Percentiles rank a stretch among this genome's conserved stretches.
phyloP scores from a whole-genome alignment of 2,113 vertebrate genomes.

The Heterochromis multidens region DNA sequence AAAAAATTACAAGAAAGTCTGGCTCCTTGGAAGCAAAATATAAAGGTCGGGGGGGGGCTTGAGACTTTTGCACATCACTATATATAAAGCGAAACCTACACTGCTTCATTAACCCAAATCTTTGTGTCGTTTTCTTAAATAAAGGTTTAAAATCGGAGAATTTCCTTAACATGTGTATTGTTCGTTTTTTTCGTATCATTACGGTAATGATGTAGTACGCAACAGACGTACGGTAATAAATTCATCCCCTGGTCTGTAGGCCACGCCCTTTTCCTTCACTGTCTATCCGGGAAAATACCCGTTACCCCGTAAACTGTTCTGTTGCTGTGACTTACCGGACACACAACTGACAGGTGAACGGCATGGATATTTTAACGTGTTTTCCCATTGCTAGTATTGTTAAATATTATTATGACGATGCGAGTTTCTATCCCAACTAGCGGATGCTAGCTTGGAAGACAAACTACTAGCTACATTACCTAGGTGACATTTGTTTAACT shows the following conservation, averaged over 20 bases:
- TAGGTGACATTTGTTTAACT: background rate
- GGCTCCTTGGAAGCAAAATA: background rate
- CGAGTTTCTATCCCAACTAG: background rate
- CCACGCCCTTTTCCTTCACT: constrained; percentile 1
- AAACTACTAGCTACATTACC: background rate
- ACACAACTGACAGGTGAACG: constrained; percentile 45
- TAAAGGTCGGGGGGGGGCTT: background rate
- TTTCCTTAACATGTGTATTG: background rate
- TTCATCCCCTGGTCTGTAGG: background rate
- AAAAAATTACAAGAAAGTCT: background rate
- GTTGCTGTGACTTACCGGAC: constrained; percentile 1
- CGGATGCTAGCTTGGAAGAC: background rate
- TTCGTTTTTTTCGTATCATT: background rate
- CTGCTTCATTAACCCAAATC: background rate
- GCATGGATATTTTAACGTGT: too few species aligned
- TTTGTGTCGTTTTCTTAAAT: background rate
- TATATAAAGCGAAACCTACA: background rate
- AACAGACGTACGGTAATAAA: background rate
- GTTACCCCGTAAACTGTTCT: background rate
- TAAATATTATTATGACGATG: background rate
- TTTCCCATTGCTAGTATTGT: background rate
- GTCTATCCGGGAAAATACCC: background rate
- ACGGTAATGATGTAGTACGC: background rate
- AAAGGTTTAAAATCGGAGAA: background rate
- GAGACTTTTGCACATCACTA: background rate